phyloP scores from a whole-genome alignment of 92 coral and sea anemone genomes.

The Montipora capitata region DNA sequence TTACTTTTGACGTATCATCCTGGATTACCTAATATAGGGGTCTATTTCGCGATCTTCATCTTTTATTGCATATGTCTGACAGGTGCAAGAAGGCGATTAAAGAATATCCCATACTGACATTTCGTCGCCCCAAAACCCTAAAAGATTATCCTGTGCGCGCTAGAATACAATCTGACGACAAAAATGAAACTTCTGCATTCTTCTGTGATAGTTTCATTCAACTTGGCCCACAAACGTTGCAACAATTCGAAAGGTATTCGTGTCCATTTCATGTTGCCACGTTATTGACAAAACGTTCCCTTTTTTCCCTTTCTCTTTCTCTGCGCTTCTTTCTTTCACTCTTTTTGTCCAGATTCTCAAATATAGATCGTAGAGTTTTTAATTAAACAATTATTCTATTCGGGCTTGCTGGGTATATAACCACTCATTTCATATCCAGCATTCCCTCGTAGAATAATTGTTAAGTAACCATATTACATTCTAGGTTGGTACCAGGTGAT shows the following conservation, averaged over 20 bases:
- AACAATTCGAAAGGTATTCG: neutral
- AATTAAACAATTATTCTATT: no score
- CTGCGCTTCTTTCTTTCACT: no score
- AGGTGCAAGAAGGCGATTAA: neutral
- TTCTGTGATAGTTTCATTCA: neutral
- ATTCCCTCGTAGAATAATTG: no score
- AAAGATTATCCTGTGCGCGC: slow-evolving; percentile 26
- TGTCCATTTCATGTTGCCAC: neutral
- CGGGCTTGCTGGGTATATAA: no score
- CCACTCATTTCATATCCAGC: no score
- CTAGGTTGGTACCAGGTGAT: neutral
- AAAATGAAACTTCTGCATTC: neutral
- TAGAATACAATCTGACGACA: neutral
- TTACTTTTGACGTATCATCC: neutral
- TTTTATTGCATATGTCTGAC: no score
- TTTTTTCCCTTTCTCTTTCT: no score
- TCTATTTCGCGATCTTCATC: no score
- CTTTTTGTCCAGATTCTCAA: no score
- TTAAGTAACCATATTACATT: neutral
- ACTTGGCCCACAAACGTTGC: neutral
- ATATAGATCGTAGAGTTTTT: no score
- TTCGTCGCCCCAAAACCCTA: slow-evolving; percentile 28
- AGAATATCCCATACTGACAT: slow-evolving; percentile 28
- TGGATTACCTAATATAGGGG: no score
- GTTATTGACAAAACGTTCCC: neutral